Evolutionary conservation across 2,797 vertebrate species (phyloP).

Genomic region (Pseudochirops cupreus): DNA sequence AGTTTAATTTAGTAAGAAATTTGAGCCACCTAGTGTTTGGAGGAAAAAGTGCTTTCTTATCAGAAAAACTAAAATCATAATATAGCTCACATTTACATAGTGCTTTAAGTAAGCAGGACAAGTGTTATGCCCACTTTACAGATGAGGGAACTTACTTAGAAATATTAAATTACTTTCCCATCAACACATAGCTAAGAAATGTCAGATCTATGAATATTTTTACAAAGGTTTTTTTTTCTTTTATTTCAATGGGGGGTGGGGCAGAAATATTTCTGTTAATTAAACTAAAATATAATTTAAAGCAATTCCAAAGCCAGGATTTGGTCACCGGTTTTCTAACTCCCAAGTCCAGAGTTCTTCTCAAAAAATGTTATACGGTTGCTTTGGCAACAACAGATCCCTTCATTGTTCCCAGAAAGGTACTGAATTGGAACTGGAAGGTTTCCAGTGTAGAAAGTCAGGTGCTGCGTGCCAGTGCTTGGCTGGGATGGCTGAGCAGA

Average conservation of each 20-base stretch:
- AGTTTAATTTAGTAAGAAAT: slow-evolving; percentile 55
- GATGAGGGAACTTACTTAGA: background rate
- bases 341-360: background rate
- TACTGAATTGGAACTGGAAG: background rate
- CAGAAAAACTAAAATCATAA: background rate
- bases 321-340: background rate
- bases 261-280: background rate
- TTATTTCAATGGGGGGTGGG: background rate
- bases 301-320: background rate
- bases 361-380: background rate
- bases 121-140: background rate
- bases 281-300: background rate
- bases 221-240: background rate
- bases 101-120: background rate
- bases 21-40: background rate
- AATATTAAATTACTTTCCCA: background rate
- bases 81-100: background rate
- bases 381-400: background rate
- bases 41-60: background rate
- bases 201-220: background rate
- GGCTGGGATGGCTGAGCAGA: background rate
- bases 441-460: background rate
- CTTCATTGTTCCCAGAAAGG: background rate
- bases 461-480: background rate
- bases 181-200: background rate